Evolutionary conservation across 2,797 vertebrate genomes (phyloP), one percentile per base, ranked within the genome.

Genomic region (Hippoglossus hippoglossus): DNA sequence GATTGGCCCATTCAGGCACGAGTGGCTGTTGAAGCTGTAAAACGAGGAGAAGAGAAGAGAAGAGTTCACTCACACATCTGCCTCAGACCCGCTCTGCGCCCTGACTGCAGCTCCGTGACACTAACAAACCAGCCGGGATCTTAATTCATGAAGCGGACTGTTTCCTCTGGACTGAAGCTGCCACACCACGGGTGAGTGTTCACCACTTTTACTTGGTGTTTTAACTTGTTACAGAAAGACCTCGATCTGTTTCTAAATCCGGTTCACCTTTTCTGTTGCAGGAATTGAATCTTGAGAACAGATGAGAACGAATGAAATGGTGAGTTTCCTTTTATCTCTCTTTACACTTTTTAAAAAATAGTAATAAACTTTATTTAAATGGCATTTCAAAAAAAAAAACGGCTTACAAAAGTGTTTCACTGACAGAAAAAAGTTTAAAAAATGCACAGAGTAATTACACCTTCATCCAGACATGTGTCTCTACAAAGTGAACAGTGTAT

Each of bases 251-350:
- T 36, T 59, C 41, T 57, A 26, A 80, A 81, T 54, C 12, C 3
- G n/a, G 0, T 34, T 9, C 10, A 12, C 53, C 2, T 1, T 71
- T 56, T 59, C 19, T 59, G 22, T 71, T 76, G 59, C 71, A 93
- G 91, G 70, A 63, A 41, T 36, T 53, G 59, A 64, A 5, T 15
- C 63, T 63, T 56, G n/a, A n/a, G n/a, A n/a, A 28, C 86, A 67
- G 41, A 84, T 78, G 80, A 89, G 71, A 87, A 52, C 66, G 71
- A 74, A 75, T 36, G 72, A 84, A 25, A 94, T 94, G 93, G 93
- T 94, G 80, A 93, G 91, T 85, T 72, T 9, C 0, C 18, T 44
- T 44, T 36, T 64, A 47, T 36, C 25, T 54, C 9, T 55, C 10
- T 6, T 3, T 5, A 31, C 28, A 1, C 28, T 10, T 39, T n/a